These are phyloP conservation scores for Halictus ligatus DNA, from an alignment of 2,888 invertebrate genomes.

Conservation along the genomic window DNA sequence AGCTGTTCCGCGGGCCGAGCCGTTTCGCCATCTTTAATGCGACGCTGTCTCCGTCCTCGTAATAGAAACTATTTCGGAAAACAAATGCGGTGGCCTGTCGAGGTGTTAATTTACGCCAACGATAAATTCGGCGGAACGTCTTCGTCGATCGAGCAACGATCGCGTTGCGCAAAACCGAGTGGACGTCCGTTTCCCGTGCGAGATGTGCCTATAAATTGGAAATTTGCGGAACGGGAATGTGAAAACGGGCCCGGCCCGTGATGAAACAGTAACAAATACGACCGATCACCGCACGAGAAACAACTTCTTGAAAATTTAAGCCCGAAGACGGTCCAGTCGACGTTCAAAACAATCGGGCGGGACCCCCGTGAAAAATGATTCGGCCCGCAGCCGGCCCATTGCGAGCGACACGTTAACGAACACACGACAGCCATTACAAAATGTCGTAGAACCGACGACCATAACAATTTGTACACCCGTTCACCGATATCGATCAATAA, in stretches of 20 bases:
- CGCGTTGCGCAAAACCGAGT: not conserved
- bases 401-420: not conserved
- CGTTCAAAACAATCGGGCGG: not conserved
- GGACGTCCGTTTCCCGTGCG: not conserved
- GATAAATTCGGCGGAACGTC: not conserved
- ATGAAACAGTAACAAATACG: slow-evolving; percentile 11
- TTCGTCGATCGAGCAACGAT: not conserved
- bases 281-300: not conserved
- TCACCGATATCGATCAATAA: not conserved
- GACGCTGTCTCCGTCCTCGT: not conserved
- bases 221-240: slow-evolving; percentile 2
- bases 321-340: not conserved
- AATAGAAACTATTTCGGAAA: not conserved
- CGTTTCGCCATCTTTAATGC: not conserved
- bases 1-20: too few species aligned
- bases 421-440: not conserved
- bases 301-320: not conserved
- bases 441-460: not conserved
- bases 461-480: not conserved
- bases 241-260: not conserved
- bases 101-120: not conserved
- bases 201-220: not conserved
- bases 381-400: not conserved
- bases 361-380: not conserved
- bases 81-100: not conserved